phyloP scores from a whole-genome alignment of 2,113 vertebrate genomes.

The Brevimyrus niger region DNA sequence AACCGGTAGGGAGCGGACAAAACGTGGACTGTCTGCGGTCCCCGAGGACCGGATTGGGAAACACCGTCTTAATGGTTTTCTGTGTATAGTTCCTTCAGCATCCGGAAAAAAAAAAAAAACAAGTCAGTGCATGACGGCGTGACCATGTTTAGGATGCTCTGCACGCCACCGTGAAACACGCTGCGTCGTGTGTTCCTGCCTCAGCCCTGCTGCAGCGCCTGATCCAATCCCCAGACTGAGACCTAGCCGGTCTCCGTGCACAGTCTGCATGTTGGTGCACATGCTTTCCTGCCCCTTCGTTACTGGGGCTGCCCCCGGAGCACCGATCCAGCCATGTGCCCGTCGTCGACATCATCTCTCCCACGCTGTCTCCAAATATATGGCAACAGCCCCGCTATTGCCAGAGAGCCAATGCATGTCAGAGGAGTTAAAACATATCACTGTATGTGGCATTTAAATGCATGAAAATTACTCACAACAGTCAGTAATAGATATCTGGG shows the following conservation, averaged over 20 bases:
- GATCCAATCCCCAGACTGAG: background rate
- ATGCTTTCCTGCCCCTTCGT: background rate
- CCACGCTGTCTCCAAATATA: background rate
- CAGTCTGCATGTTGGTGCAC: background rate
- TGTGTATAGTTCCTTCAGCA: background rate
- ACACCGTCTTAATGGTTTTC: background rate
- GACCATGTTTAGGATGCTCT: background rate
- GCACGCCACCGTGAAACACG: background rate
- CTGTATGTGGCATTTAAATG: background rate
- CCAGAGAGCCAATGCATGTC: background rate
- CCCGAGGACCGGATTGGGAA: background rate
- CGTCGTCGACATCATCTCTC: background rate
- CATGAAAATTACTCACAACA: background rate
- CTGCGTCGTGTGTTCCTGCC: background rate
- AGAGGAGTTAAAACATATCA: background rate
- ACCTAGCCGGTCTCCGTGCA: background rate
- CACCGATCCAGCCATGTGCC: background rate
- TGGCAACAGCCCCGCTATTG: background rate
- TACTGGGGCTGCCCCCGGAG: background rate
- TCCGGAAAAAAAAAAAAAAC: background rate
- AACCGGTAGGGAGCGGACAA: background rate
- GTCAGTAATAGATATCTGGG: background rate
- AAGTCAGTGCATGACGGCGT: background rate
- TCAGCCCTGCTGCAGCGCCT: background rate
- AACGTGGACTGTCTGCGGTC: background rate